Percentiles rank a stretch among this genome's conserved stretches.
Evolutionary conservation across 2,797 vertebrate species (phyloP).

Genomic region (Acropternis orthonyx): DNA sequence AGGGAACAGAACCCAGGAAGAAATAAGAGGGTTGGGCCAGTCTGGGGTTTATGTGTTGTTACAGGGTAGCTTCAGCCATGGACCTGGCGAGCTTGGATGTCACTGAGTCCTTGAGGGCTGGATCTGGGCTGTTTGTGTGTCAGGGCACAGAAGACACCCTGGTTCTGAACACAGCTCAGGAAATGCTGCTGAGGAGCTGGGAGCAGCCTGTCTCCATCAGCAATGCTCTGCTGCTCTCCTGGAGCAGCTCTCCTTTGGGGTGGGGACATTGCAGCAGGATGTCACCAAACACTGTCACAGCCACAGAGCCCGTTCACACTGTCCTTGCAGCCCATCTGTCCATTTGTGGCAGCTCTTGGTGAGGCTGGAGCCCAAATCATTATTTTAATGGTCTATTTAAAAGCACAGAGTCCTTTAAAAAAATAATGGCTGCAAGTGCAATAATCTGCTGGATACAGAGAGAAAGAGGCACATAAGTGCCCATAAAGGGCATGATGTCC

Average conservation of each 20-base stretch:
- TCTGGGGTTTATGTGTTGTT: background rate
- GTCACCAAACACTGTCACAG: background rate
- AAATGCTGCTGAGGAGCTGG: background rate
- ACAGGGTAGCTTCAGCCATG: background rate
- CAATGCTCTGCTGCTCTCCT: background rate
- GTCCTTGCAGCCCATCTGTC: background rate
- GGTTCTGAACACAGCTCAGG: background rate
- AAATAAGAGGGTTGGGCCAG: background rate
- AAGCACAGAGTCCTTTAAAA: background rate
- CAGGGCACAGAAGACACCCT: background rate
- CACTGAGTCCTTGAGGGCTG: background rate
- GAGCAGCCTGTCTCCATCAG: background rate
- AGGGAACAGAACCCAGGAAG: background rate
- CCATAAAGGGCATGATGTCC: background rate
- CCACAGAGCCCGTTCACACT: background rate
- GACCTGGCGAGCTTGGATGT: background rate
- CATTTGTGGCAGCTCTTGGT: background rate
- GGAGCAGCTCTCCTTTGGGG: background rate
- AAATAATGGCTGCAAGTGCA: background rate
- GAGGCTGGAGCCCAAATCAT: background rate
- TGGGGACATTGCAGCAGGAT: background rate
- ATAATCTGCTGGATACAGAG: background rate
- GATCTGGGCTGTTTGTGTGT: background rate
- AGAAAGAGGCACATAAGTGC: background rate
- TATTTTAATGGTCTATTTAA: background rate